Evolutionary conservation across 1,140 invertebrate genomes (phyloP), one percentile per base, ranked within the genome.

Genomic region (Saxidomus purpurata): DNA sequence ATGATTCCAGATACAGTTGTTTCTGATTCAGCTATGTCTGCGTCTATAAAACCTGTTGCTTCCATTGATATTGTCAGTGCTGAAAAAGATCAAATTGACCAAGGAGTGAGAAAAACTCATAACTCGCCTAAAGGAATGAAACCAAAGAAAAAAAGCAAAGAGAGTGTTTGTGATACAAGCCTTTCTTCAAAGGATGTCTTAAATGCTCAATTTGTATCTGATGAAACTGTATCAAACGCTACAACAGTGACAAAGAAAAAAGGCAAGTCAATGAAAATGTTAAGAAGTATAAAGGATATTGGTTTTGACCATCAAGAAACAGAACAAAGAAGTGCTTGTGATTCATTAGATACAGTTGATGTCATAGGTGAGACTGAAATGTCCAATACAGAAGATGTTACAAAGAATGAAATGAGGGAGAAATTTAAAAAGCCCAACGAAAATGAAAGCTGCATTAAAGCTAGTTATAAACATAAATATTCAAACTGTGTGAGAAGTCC

Each of bases 1-100:
- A 85, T 85, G 15, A 85, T 85, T 55, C 43, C 83, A 40, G 83
- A 85, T 69, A 63, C 81, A n/a, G 34, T 67, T 63, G 11, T 38
- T 40, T 6, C 11, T 40, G 15, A 13, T 22, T 38, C 36, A 6
- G 19, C 17, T 74, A 36, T 13, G 2, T 2, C 8, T 1, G 55
- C 6, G 22, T 25, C 17, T n/a, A 22, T 9, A 4, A 59, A 59
- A 59, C 55, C 25, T n/a, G 19, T 25, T 59, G 55, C 6, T 6
- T 59, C 55, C 25, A 28, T 22, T n/a, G 55, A 59, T 9, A 59
- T 59, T n/a, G 25, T 19, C 25, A n/a, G 6, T 25, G 55, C 55
- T 6, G 19, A 59, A 28, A 28, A 28, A 25, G 59, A 71, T 15
- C 15, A 15, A 38, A 34, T 19, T 38, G 15, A 71, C 17, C 28